Base-by-base conservation (phyloP, 2,888 invertebrate genomes). In the Hypselothyrea guttata region DNA sequence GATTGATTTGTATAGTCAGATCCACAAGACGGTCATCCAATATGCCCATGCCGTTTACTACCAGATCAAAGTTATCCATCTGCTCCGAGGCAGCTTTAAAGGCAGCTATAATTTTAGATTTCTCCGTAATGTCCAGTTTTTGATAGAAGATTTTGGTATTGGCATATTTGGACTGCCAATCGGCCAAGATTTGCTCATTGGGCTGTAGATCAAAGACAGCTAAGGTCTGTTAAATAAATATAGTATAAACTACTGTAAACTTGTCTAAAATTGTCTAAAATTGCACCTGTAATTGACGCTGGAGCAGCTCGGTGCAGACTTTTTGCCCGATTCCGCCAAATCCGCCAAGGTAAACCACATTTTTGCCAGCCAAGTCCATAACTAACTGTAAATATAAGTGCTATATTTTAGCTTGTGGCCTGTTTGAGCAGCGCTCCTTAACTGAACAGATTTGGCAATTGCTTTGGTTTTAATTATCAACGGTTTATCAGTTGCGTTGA, bases 1-100 rank as follows among this genome's bases (percentile, higher is more conserved):
- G 92, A 47, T 91, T 89, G 2, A 89, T 84, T 31, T 84, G 74
- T 15, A 89, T 84, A 9, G 87, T 86, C 34, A 84, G 48, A 4
- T 88, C 82, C 13, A 87, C 42, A 9, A 70, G 61, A 1, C 65
- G 59, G 52, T 89, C 89, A 47, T 86, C 74, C 71, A 88, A 78
- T 27, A 89, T 46, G 1, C 89, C 89, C 63, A 86, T 84, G 22
- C 88, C 88, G 59, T 89, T 86, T 28, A 89, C 57, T 8, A 89
- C 79, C 11, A 89, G 59, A 72, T 89, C 88, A 22, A 89, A 74
- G 40, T 72, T 63, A 2, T 75, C 74, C 34, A 87, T 46, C 15
- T 65, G 70, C n/a, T 67, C 71, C 0, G 51, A 54, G 2, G 75
- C 53, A 9, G 78, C 60, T 30, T 78, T 81, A 27, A 82, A 86